A percentile compares a stretch with the other conserved stretches of the same genome.
Conservation (phyloP, 2,797 vertebrate species). For the Myotis daubentonii region DNA sequence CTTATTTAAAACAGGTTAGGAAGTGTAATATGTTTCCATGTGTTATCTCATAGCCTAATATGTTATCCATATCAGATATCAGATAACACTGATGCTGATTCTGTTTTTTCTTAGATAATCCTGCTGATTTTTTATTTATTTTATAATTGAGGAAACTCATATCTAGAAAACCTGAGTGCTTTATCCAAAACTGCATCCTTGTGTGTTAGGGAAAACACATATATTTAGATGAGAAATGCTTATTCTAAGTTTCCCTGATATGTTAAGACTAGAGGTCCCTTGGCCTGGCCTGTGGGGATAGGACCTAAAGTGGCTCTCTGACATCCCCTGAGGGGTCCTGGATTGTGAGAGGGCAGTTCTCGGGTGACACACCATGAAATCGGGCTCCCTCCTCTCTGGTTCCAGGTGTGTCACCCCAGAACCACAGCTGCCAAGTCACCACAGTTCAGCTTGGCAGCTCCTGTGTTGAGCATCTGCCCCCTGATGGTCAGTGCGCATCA, state of each 20-base stretch:
- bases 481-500: too few relatives aligned
- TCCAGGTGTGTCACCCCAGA: too few relatives aligned
- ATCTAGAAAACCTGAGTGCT: background rate
- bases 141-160: background rate
- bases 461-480: too few relatives aligned
- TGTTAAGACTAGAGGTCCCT: background rate
- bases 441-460: too few relatives aligned
- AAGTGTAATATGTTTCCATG: background rate
- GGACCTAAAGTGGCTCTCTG: too few relatives aligned
- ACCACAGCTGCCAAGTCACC: too few relatives aligned
- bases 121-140: background rate
- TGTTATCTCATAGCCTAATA: background rate
- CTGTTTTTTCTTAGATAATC: background rate
- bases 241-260: background rate
- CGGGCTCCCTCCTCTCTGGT: too few relatives aligned
- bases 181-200: background rate
- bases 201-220: background rate
- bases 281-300: too few relatives aligned
- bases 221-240: background rate
- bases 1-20: background rate
- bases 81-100: background rate
- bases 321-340: too few relatives aligned
- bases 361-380: too few relatives aligned
- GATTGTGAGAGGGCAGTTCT: too few relatives aligned
- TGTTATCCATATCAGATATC: too few relatives aligned